These are phyloP conservation scores for Mionectes macconnelli DNA, from an alignment of 2,113 vertebrate genomes.

Conservation along the genomic window DNA sequence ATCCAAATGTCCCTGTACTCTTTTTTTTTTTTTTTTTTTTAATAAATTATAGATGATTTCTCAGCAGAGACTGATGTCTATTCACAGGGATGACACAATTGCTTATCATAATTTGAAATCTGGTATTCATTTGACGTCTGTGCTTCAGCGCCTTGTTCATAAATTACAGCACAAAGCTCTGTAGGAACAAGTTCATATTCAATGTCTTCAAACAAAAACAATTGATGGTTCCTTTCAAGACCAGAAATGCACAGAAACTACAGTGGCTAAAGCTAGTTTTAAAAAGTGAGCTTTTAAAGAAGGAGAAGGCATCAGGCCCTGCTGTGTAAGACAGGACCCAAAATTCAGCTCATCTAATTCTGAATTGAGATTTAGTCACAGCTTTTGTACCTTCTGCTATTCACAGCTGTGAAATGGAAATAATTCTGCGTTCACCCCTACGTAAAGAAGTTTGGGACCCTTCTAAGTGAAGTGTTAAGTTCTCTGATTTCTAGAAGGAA, in stretches of 20 bases:
- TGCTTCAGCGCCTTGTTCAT: conserved; percentile 13
- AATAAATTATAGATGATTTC: conserved; percentile 63
- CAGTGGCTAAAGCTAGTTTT: neutral
- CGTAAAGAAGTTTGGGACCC: neutral
- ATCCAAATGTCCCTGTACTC: conserved; percentile 17
- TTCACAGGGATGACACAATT: conserved; percentile 57
- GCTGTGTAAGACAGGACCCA: neutral
- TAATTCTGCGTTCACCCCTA: neutral
- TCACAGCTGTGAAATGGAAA: neutral
- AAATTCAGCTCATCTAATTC: neutral
- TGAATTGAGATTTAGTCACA: neutral
- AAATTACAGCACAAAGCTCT: conserved; percentile 53
- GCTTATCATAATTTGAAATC: conserved; percentile 71
- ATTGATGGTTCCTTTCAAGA: conserved; percentile 29
- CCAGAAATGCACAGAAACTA: neutral
- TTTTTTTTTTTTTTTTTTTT: neutral
- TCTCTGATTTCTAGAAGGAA: neutral
- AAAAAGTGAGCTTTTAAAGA: neutral
- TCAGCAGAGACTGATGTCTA: conserved; percentile 52
- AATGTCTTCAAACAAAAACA: conserved; percentile 49
- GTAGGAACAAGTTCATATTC: conserved; percentile 67
- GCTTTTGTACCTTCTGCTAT: neutral
- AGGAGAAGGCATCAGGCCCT: neutral
- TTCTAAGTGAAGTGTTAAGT: neutral
- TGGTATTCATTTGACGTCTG: conserved; percentile 64